phyloP scores from a whole-genome alignment of 2,888 invertebrate species.

The Leptopilina syphax region DNA sequence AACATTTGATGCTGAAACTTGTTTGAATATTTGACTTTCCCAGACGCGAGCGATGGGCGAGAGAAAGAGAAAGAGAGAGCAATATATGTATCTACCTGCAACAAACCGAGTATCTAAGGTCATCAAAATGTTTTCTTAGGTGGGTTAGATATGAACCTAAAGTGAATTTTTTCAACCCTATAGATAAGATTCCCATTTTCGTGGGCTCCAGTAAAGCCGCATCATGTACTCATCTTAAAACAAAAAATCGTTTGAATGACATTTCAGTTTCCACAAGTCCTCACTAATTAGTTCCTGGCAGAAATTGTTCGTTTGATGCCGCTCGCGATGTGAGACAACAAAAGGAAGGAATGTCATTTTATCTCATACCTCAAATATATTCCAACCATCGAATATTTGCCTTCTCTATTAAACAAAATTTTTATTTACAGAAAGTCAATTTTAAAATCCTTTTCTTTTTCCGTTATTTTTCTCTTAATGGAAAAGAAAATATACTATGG shows the following conservation, averaged over 20 bases:
- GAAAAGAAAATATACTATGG: background rate
- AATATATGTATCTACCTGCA: slow-evolving; percentile 68
- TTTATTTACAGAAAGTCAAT: background rate
- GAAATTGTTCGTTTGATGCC: slow-evolving; percentile 15
- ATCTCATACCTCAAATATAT: slow-evolving; percentile 20
- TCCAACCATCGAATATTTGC: background rate
- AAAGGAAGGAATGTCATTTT: slow-evolving; percentile 8
- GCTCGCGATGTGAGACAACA: slow-evolving; percentile 20
- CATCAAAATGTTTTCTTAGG: slow-evolving; percentile 73
- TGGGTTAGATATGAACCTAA: slow-evolving; percentile 69
- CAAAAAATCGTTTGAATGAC: background rate
- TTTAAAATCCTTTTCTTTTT: too few relatives aligned
- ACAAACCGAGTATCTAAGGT: slow-evolving; percentile 61
- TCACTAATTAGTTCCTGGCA: slow-evolving; percentile 35
- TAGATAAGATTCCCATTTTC: slow-evolving; percentile 21
- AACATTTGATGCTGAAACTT: slow-evolving; percentile 71
- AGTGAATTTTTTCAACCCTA: slow-evolving; percentile 30
- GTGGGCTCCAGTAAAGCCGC: too few relatives aligned
- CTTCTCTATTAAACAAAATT: slow-evolving; percentile 1
- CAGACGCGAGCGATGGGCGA: slow-evolving; percentile 62
- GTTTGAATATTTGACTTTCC: slow-evolving; percentile 76
- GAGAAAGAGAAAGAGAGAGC: slow-evolving; percentile 50
- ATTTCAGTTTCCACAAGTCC: slow-evolving; percentile 23
- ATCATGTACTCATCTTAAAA: background rate
- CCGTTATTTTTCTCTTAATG: background rate